These are phyloP conservation scores for Colaptes auratus DNA, from an alignment of 2,113 vertebrate species.

Conservation along the genomic window DNA sequence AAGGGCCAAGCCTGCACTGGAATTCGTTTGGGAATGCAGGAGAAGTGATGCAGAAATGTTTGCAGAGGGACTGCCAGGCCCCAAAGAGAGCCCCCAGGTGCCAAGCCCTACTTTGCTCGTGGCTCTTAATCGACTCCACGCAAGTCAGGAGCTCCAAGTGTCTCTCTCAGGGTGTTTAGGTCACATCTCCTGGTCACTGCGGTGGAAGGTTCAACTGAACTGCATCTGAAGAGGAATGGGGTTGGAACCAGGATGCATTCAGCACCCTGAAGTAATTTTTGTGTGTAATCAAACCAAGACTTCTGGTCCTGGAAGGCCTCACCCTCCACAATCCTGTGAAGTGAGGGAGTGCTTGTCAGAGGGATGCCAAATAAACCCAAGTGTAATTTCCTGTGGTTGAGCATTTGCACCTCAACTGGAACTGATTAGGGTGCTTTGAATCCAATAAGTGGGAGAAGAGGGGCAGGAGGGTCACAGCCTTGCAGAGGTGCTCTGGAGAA, in stretches of 20 bases:
- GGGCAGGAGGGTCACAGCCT: background rate
- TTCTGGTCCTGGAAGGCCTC: conserved; percentile 11
- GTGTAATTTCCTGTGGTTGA: conserved; percentile 56
- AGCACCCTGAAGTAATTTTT: conserved; percentile 20
- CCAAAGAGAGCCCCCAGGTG: background rate
- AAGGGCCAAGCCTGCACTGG: background rate
- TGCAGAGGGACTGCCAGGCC: background rate
- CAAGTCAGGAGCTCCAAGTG: background rate
- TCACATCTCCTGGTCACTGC: background rate
- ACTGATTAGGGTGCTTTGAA: conserved; percentile 51
- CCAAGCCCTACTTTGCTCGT: background rate
- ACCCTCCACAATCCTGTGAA: background rate
- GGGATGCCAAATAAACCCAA: conserved; percentile 53
- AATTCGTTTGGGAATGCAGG: background rate
- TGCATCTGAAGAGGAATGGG: background rate
- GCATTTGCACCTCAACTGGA: conserved; percentile 62
- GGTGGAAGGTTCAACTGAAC: background rate
- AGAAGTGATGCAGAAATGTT: background rate
- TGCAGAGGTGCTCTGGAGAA: background rate
- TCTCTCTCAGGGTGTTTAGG: background rate
- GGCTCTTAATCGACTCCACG: background rate
- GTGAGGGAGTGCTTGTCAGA: conserved; percentile 9
- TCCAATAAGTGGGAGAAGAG: conserved; percentile 27
- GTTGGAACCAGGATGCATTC: background rate
- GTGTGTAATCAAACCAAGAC: conserved; percentile 31